These are phyloP conservation scores for Holacanthella duospinosa DNA, from an alignment of 2,888 invertebrate genomes.

Conservation along the genomic window DNA sequence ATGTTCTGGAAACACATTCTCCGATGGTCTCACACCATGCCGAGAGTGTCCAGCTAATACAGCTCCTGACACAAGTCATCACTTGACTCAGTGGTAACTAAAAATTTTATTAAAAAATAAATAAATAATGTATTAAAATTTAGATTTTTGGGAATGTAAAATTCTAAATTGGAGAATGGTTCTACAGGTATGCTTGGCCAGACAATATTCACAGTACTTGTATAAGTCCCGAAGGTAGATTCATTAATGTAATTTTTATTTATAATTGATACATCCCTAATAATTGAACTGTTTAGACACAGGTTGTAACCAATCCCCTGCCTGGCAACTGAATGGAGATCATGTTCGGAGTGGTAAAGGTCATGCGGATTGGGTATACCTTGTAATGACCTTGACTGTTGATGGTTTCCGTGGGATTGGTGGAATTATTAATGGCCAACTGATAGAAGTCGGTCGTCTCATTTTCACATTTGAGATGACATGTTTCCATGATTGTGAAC, in stretches of 20 bases:
- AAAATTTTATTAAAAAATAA: too few species aligned
- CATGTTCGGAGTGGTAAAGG: constrained; percentile 46
- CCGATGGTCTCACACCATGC: constrained; percentile 43
- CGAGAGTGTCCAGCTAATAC: constrained; percentile 44
- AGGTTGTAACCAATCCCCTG: constrained; percentile 42
- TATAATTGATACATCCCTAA: not conserved
- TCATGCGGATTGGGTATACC: constrained; percentile 44
- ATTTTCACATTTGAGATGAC: constrained; percentile 47
- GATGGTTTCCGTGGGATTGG: constrained; percentile 44
- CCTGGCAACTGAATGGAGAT: constrained; percentile 46
- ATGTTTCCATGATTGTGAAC: constrained; percentile 45
- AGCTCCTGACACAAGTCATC: constrained; percentile 46
- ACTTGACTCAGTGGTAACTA: constrained; percentile 31
- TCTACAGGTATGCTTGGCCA: constrained; percentile 24
- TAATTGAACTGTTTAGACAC: constrained; percentile 22
- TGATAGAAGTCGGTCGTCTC: constrained; percentile 44
- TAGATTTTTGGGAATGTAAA: not conserved
- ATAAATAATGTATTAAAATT: not conserved
- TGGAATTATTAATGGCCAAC: constrained; percentile 41
- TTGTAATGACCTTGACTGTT: constrained; percentile 45
- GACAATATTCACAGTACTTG: constrained; percentile 44
- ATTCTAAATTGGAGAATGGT: not conserved
- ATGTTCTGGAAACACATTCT: constrained; percentile 44
- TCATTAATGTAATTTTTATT: not conserved
- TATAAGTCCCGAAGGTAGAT: constrained; percentile 41